phyloP scores from a whole-genome alignment of 2,888 invertebrate genomes.

The Drosophila percnosoma region DNA sequence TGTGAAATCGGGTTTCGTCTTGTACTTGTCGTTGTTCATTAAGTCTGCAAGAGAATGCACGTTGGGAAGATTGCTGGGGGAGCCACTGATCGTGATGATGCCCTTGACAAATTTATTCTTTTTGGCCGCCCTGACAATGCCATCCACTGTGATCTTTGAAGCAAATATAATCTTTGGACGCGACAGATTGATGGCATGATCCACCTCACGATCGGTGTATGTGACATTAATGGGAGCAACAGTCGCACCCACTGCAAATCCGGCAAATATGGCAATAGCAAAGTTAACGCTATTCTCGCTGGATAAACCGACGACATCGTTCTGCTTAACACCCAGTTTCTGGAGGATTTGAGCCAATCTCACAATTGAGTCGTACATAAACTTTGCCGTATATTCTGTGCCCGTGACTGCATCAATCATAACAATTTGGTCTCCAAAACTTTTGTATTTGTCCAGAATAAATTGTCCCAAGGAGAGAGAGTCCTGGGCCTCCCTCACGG shows the following conservation, averaged over 20 bases:
- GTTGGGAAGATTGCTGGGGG: constrained; percentile 58
- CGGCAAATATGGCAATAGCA: constrained; percentile 85
- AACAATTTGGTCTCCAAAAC: constrained; percentile 85
- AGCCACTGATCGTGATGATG: constrained; percentile 87
- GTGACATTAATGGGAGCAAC: constrained; percentile 87
- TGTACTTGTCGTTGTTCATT: constrained; percentile 75
- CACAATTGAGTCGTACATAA: constrained; percentile 75
- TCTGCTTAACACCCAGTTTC: constrained; percentile 85
- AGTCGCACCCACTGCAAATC: constrained; percentile 86
- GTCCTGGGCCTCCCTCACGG: constrained; percentile 53
- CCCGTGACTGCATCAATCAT: constrained; percentile 84
- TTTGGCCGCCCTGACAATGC: constrained; percentile 86
- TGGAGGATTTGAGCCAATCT: constrained; percentile 83
- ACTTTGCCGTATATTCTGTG: constrained; percentile 73
- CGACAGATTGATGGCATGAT: constrained; percentile 89
- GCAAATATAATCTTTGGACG: constrained; percentile 90
- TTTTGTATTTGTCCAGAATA: constrained; percentile 86
- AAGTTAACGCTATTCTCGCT: constrained; percentile 87
- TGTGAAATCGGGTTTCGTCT: constrained; percentile 83
- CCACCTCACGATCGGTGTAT: constrained; percentile 88
- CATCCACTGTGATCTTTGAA: constrained; percentile 87
- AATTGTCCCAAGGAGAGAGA: constrained; percentile 86
- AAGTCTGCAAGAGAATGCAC: constrained; percentile 73
- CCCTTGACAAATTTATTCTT: constrained; percentile 86
- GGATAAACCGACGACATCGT: constrained; percentile 86